Evolutionary conservation across 2,888 invertebrate species (phyloP), one percentile per base, ranked within the genome.

Genomic region (Euzetes globulus): DNA sequence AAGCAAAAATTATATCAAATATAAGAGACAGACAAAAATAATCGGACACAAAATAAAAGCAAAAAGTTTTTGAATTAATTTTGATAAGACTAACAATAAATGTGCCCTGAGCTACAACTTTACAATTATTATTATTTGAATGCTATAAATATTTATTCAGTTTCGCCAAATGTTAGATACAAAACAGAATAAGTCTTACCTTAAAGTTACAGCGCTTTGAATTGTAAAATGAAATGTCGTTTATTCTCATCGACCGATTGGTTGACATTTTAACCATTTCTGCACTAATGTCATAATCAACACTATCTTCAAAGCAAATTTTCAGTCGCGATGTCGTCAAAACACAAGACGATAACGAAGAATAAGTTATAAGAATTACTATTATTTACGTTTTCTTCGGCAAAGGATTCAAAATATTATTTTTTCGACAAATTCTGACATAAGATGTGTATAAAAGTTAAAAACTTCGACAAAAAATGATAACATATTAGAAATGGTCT

Each of bases 121-220:
- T 19, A 52, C 52, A 52, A 52, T 52, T 25, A 52, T 47, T 47
- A 47, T 50, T 19, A 50, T 17, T 27, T 60, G 60, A 60, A 60
- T 60, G 60, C 27, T 27, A 60, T 27, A 60, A 27, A 60, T 60
- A 60, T 25, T 60, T 60, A 60, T 60, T 52, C 52, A 52, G 19
- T 52, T 60, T 6, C 17, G 17, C 5, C 50, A 50, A 60, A 60
- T 27, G 27, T 60, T 15, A 52, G 19, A 33, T 33, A 33, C 33
- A 47, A 13, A n/a, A 50, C 50, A 50, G 4, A 50, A 50, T 27
- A 15, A 29, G 29, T 19, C 60, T 60, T 29, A 60, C 60, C 60
- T 60, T 60, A 60, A 60, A 60, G 60, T 60, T 60, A 60, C 15
- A 19, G 60, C 60, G 60, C 60, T 60, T 60, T 60, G 60, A 29